Conservation (phyloP, 2,113 vertebrate genomes). For the Toxotes chatareus region DNA sequence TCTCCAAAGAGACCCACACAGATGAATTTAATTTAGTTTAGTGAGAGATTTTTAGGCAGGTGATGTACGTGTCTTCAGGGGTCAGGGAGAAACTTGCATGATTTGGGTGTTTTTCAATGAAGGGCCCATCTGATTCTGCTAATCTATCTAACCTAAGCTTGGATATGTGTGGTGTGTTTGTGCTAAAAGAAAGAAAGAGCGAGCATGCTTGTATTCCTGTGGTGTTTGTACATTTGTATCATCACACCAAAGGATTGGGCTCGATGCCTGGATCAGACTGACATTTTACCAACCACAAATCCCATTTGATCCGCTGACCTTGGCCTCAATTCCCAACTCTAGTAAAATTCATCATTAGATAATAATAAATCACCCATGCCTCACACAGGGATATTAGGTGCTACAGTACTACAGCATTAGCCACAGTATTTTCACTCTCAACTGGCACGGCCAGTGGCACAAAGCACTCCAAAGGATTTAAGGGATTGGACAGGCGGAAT, state of each 20-base stretch:
- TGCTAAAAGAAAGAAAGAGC: constrained; percentile 9
- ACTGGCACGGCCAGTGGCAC: constrained; percentile 42
- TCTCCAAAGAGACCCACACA: not conserved
- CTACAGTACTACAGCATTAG: constrained; percentile 36
- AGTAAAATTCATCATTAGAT: constrained; percentile 58
- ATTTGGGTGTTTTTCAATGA: not conserved
- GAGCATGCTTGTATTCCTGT: constrained; percentile 1
- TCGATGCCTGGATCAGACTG: constrained; percentile 42
- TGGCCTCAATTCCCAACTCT: constrained; percentile 56
- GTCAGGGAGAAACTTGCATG: not conserved
- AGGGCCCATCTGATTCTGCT: not conserved
- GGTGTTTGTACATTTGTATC: constrained; percentile 16
- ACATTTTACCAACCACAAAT: constrained; percentile 62
- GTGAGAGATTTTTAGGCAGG: not conserved
- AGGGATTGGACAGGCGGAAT: constrained; percentile 55
- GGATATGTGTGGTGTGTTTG: constrained; percentile 1
- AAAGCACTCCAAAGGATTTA: constrained; percentile 68
- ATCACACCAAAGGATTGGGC: constrained; percentile 34
- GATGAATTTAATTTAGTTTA: not conserved
- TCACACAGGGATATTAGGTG: constrained; percentile 52
- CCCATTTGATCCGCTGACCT: constrained; percentile 71
- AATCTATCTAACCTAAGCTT: not conserved
- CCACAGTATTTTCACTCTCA: constrained; percentile 41
- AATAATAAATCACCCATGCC: constrained; percentile 56
- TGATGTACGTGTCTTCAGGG: not conserved